Conservation (phyloP, 37 sponge, comb jelly and placozoan genomes). For the Ianthella basta region DNA sequence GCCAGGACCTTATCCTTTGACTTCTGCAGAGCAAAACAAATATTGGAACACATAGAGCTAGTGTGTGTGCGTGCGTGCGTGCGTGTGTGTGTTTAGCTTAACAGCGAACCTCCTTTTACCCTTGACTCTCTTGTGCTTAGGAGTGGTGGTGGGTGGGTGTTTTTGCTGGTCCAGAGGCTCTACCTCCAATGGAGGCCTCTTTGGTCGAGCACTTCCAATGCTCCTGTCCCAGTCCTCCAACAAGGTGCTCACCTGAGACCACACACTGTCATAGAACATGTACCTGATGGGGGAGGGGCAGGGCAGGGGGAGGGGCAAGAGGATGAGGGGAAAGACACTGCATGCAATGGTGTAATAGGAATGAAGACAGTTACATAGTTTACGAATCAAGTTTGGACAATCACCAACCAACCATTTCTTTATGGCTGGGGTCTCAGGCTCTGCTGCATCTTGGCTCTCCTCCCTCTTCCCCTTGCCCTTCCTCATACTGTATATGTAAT, state of each 20-base stretch:
- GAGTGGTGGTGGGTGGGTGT: conserved; percentile 18
- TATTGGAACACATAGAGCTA: too few species aligned
- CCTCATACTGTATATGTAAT: neutral
- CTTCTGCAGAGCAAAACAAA: neutral
- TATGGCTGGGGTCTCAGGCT: neutral
- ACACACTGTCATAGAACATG: conserved; percentile 32
- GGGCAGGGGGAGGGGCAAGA: neutral
- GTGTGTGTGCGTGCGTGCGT: too few species aligned
- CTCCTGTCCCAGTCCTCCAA: conserved; percentile 87
- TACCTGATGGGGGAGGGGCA: conserved; percentile 32
- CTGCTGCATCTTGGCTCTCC: neutral
- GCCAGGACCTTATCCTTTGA: neutral
- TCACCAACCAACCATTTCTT: conserved; percentile 22
- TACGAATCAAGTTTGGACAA: too few species aligned
- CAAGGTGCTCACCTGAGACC: conserved; percentile 36
- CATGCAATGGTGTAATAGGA: neutral
- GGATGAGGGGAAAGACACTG: too few species aligned
- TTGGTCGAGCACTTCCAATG: conserved; percentile 34
- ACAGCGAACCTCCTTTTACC: conserved; percentile 18
- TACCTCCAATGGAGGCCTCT: neutral
- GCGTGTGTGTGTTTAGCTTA: neutral
- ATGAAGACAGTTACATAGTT: too few species aligned
- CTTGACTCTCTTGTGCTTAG: conserved; percentile 32
- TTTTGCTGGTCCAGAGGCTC: neutral
- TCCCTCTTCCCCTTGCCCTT: neutral